Percentiles rank a stretch among this genome's conserved stretches.
phyloP scores from a whole-genome alignment of 2,888 invertebrate genomes.

The Sepiola atlantica region DNA sequence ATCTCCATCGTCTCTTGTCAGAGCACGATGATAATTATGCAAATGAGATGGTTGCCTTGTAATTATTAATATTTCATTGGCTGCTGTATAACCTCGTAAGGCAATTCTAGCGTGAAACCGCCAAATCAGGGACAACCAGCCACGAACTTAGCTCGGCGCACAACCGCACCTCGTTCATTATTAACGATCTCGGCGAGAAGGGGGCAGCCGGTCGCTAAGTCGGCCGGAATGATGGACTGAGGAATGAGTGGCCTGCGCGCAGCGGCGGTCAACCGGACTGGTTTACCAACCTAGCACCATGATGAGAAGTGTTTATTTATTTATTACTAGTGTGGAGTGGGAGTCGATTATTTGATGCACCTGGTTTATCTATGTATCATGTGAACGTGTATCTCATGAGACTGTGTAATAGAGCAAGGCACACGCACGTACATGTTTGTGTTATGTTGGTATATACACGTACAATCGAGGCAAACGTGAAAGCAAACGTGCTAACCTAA shows the following conservation, averaged over 20 bases:
- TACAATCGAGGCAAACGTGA: neutral
- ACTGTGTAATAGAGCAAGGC: neutral
- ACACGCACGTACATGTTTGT: neutral
- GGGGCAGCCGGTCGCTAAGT: neutral
- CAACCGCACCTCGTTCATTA: neutral
- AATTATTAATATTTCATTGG: constrained; percentile 21
- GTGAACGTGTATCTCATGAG: neutral
- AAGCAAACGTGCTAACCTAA: too few relatives aligned
- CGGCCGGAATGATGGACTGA: neutral
- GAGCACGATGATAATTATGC: neutral
- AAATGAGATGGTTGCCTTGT: neutral
- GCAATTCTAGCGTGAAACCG: neutral
- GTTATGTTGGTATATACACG: neutral
- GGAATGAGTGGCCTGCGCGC: neutral
- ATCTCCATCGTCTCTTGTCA: neutral
- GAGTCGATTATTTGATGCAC: neutral
- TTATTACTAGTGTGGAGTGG: neutral
- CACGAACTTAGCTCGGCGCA: neutral
- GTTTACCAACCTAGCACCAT: neutral
- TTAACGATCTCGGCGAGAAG: neutral
- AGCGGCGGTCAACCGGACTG: neutral
- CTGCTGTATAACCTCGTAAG: neutral
- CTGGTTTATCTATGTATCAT: neutral
- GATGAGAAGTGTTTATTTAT: neutral
- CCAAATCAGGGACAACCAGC: neutral